Conservation (phyloP, 1,140 invertebrate species). For the Mizuhopecten yessoensis region DNA sequence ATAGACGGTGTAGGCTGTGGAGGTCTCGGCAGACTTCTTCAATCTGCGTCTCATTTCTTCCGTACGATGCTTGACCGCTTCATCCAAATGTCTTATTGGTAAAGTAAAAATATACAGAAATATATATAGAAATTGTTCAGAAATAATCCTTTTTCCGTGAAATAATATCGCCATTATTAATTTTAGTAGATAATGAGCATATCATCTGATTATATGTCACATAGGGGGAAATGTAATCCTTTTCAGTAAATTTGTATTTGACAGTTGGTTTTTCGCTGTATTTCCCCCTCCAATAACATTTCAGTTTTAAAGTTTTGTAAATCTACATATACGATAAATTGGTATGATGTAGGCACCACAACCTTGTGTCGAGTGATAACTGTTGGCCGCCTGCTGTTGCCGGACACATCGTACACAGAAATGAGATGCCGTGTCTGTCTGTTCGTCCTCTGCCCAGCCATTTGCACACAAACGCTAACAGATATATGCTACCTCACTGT, state of each 20-base stretch:
- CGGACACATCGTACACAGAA: constrained; percentile 37
- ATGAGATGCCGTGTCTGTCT: constrained; percentile 36
- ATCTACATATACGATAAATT: too few relatives aligned
- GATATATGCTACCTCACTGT: background rate
- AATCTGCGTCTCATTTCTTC: constrained; percentile 26
- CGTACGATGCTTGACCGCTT: constrained; percentile 24
- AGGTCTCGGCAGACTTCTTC: constrained; percentile 14
- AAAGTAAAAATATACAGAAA: background rate
- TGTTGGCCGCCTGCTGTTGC: background rate
- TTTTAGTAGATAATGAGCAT: too few relatives aligned
- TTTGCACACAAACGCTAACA: background rate
- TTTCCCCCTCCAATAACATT: too few relatives aligned
- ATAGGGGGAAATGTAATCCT: background rate
- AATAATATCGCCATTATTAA: too few relatives aligned
- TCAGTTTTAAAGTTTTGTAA: too few relatives aligned
- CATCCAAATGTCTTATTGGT: background rate
- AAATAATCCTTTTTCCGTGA: background rate
- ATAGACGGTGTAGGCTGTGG: constrained; percentile 36
- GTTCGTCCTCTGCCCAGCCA: background rate
- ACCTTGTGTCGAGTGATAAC: constrained; percentile 32
- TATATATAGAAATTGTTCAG: background rate
- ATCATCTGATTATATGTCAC: background rate
- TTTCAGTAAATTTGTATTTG: background rate
- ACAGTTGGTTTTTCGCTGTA: background rate
- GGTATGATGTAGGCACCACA: background rate